Evolutionary conservation across 2,888 invertebrate species (phyloP), one percentile per base, ranked within the genome.

Genomic region (Cybosia mesomella): DNA sequence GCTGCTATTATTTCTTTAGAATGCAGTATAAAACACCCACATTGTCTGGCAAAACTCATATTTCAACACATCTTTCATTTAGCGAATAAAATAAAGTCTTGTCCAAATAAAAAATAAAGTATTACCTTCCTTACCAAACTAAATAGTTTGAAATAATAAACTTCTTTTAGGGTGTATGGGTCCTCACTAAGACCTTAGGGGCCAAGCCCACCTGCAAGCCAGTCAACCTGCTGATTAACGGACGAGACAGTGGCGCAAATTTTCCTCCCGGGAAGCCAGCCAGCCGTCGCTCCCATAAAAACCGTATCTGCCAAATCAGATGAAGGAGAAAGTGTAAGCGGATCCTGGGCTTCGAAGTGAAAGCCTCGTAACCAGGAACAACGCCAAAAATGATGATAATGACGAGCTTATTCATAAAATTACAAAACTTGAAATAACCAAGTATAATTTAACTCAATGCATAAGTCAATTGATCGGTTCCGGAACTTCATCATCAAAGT

Each of bases 391-490:
- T 28, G 28, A 49, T 49, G 43, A 43, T 43, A 18, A 43, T 43
- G 5, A 43, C 4, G 15, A 18, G 2, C 7, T 43, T 18, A 18
- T 43, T 15, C 5, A 18, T 0, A 18, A 24, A 55, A 24, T 11
- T 55, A 24, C 1, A 4, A 18, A 18, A 43, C 18, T 43, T 43
- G 43, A 18, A 8, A 28, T 11, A 28, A 28, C 24, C 18, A 28
- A 49, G 28, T n/a, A 43, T 49, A 5, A 49, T n/a, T 32, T 43
- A 24, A 43, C 15, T 22, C 15, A 8, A 58, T 34, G 11, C 36
- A 7, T 5, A 43, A 43, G 4, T 22, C 72, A 71, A 71, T 78
- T 58, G 66, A 80, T 77, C 67, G 57, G 70, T 74, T 74, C 72
- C 75, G 65, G 66, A 58, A 54, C 67, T 67, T 64, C 66, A 60